These are phyloP conservation scores for Aldrovandia affinis DNA, from an alignment of 2,797 vertebrate species.

Conservation along the genomic window DNA sequence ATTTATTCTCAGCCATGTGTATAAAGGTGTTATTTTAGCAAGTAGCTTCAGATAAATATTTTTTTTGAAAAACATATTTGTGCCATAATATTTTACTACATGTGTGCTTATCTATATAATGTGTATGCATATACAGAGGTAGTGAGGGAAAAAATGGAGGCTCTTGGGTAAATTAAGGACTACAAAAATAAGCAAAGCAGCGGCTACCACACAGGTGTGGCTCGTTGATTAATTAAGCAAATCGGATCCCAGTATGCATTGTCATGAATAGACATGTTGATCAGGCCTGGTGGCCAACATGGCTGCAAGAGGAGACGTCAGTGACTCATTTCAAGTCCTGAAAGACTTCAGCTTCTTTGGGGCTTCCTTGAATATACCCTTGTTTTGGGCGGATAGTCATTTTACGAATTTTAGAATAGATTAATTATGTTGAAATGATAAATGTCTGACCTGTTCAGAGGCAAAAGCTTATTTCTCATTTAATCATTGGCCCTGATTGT, in stretches of 20 bases:
- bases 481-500: background rate
- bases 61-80: background rate
- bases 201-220: no score
- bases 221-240: no score
- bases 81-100: background rate
- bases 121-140: background rate
- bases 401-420: background rate
- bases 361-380: background rate
- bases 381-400: background rate
- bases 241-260: no score
- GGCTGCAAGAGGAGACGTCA: no score
- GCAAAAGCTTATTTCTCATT: background rate
- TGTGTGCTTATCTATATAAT: background rate
- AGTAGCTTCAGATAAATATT: no score
- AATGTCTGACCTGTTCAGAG: background rate
- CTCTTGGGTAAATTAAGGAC: no score
- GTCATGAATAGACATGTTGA: no score
- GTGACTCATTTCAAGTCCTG: background rate
- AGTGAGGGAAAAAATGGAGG: no score
- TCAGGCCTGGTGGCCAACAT: no score
- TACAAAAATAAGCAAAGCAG: no score
- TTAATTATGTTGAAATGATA: background rate
- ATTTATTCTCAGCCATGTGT: background rate
- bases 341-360: background rate
- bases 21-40: background rate